Evolutionary conservation across 2,113 vertebrate species (phyloP), one percentile per base, ranked within the genome.

Genomic region (Epinephelus lanceolatus): DNA sequence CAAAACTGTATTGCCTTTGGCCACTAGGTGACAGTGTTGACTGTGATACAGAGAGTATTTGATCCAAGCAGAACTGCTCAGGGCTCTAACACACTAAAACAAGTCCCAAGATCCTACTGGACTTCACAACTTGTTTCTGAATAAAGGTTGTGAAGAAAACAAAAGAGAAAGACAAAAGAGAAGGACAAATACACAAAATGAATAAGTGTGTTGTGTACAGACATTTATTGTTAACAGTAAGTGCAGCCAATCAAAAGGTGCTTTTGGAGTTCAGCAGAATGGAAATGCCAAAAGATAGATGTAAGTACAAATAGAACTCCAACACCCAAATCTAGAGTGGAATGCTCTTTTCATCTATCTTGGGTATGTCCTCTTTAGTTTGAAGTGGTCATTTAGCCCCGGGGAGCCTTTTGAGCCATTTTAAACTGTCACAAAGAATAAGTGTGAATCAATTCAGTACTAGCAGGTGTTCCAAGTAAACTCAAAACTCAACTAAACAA

Each of bases 1-100:
- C 30, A 27, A 2, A 37, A 42, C 23, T 42, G 19, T 37, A 0
- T 45, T 86, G 81, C 0, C 5, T 2, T 1, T 66, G 23, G 74
- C 91, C 95, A 94, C 90, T 90, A 85, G 94, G 52, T 88, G 91
- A 79, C 72, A 56, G 33, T 74, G 47, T 73, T 83, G 81, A 88
- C 90, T 91, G 90, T 23, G 18, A 33, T 71, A 81, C 81, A 0
- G 1, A 14, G 19, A 11, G 4, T 10, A 2, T 45, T 60, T 17
- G 23, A 27, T 2, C 14, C 37, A 49, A 45, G 40, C 15, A 11
- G 37, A 2, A 6, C 73, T 45, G 12, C 37, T 59, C 25, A 7
- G 18, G 10, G 21, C n/a, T 42, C 1, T 6, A 72, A 19, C 57
- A 52, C 7, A 49, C n/a, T 23, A 5, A 11, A 11, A 69, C 25